Percentiles rank a stretch among this genome's conserved stretches.
Evolutionary conservation across 2,113 vertebrate genomes (phyloP).

Genomic region (Eurypyga helias): DNA sequence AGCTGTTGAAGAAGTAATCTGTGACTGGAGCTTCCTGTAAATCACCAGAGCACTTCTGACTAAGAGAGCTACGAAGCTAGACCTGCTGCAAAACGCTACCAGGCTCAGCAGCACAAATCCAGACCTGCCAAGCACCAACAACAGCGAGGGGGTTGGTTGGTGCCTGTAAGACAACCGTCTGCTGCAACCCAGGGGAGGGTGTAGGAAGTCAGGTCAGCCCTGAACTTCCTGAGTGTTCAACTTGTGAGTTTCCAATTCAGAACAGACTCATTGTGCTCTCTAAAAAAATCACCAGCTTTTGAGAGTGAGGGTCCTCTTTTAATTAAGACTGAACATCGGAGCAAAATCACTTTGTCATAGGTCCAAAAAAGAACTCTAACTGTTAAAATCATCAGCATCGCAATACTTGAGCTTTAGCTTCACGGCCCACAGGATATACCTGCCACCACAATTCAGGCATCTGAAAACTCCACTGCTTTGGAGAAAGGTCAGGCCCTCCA

Average conservation of each 20-base stretch:
- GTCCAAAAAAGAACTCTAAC: rapidly evolving
- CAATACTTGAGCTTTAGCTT: background rate
- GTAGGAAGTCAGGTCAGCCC: background rate
- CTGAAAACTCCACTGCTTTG: background rate
- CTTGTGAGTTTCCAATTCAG: no score
- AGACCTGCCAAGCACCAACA: rapidly evolving
- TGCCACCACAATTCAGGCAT: background rate
- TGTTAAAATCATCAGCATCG: background rate
- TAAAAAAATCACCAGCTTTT: background rate
- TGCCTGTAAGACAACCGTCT: rapidly evolving
- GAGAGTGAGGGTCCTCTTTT: rapidly evolving
- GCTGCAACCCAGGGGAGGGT: background rate
- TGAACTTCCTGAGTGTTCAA: no score
- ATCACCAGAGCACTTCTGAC: background rate
- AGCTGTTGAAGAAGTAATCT: background rate
- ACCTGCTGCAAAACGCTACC: rapidly evolving
- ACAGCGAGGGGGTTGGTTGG: rapidly evolving
- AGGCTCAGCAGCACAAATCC: background rate
- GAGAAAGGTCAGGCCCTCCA: background rate
- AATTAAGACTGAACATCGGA: background rate
- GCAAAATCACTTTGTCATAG: background rate
- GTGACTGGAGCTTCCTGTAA: background rate
- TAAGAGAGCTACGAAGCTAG: background rate
- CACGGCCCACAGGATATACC: rapidly evolving
- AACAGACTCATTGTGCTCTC: background rate